A percentile compares a stretch with the other conserved stretches of the same genome.
phyloP scores from a whole-genome alignment of 2,888 invertebrate genomes.

The Stegana nigrithorax region DNA sequence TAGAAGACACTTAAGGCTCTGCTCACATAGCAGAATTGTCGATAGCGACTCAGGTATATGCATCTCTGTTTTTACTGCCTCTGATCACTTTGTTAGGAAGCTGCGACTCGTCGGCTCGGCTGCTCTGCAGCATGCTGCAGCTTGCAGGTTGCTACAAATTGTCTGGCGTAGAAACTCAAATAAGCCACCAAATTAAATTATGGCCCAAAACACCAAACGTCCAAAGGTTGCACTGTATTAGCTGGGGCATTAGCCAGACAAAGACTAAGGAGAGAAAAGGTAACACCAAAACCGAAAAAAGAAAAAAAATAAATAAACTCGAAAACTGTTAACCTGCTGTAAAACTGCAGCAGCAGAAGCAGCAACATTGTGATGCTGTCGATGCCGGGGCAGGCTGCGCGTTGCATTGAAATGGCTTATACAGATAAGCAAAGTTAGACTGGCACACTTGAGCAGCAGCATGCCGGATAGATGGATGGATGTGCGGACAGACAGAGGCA shows the following conservation, averaged over 20 bases:
- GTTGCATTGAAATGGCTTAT: too few relatives aligned
- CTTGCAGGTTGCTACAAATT: conserved; percentile 56
- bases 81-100: conserved; percentile 58
- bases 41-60: conserved; percentile 23
- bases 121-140: not conserved
- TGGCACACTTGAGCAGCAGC: conserved; percentile 44
- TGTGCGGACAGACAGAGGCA: not conserved
- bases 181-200: conserved; percentile 54
- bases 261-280: not conserved
- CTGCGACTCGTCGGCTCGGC: too few relatives aligned
- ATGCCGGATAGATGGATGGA: conserved; percentile 28
- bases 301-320: conserved; percentile 53
- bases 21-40: conserved; percentile 61
- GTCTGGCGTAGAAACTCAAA: conserved; percentile 59
- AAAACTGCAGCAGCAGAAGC: conserved; percentile 27
- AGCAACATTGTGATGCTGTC: conserved; percentile 38
- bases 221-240: conserved; percentile 52
- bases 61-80: conserved; percentile 14
- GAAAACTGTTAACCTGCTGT: conserved; percentile 34
- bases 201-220: conserved; percentile 46
- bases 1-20: too few relatives aligned
- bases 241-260: conserved; percentile 18
- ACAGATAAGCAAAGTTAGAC: conserved; percentile 22
- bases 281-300: conserved; percentile 15
- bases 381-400: not conserved